Evolutionary conservation across 2,797 vertebrate species (phyloP).

Genomic region (Bradypodion pumilum): DNA sequence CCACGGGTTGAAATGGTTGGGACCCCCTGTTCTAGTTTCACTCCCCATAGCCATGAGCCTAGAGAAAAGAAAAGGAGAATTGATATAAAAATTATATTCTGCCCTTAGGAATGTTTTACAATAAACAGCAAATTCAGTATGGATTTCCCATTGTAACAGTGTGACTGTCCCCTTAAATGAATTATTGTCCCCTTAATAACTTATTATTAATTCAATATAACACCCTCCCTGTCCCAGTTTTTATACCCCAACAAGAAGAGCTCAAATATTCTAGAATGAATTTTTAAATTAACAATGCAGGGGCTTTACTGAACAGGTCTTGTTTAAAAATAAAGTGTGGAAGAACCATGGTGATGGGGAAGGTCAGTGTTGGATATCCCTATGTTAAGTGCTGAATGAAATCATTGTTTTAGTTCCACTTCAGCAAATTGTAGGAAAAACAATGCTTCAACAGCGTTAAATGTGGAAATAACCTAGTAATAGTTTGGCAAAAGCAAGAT

Average conservation of each 20-base stretch:
- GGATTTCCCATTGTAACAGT: too few relatives aligned
- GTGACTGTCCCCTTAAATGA: too few relatives aligned
- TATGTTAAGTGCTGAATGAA: neutral
- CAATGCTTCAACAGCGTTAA: neutral
- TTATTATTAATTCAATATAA: too few relatives aligned
- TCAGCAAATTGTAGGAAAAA: constrained; percentile 5
- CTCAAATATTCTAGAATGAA: neutral
- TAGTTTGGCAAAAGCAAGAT: neutral
- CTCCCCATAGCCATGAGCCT: neutral
- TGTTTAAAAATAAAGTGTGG: neutral
- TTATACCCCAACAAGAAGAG: neutral
- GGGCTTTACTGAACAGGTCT: neutral
- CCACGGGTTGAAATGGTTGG: too few relatives aligned
- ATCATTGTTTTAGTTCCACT: neutral
- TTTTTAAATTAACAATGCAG: neutral
- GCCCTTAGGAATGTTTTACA: neutral
- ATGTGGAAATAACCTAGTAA: neutral
- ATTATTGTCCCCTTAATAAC: too few relatives aligned
- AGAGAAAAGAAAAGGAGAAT: neutral
- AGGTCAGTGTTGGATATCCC: neutral
- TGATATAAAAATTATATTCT: neutral
- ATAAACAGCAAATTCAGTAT: neutral
- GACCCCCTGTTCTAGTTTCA: too few relatives aligned
- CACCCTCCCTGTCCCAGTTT: too few relatives aligned
- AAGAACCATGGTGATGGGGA: neutral